Evolutionary conservation across 1,140 invertebrate species (phyloP).

Genomic region (Lanistes nyassanus): DNA sequence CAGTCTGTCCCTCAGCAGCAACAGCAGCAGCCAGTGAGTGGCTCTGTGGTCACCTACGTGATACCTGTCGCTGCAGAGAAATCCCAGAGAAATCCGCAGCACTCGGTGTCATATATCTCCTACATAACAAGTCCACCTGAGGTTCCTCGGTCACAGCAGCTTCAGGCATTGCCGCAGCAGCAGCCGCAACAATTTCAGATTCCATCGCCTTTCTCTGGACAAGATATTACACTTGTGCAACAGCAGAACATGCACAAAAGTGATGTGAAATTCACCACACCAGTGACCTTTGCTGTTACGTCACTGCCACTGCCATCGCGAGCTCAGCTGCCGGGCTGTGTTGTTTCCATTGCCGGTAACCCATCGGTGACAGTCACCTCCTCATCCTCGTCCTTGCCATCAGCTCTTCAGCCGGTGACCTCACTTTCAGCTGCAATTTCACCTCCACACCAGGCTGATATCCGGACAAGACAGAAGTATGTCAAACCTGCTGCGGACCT

Average conservation of each 20-base stretch:
- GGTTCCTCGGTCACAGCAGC: slow-evolving; percentile 1
- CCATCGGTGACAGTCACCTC: background rate
- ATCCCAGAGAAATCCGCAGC: too few species aligned
- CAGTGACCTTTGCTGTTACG: background rate
- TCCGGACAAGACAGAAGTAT: too few species aligned
- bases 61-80: too few species aligned
- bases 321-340: background rate
- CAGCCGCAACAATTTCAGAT: slow-evolving; percentile 1
- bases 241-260: background rate
- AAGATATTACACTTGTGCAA: background rate
- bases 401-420: too few species aligned
- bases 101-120: background rate
- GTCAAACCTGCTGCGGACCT: too few species aligned
- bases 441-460: too few species aligned
- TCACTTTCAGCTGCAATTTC: too few species aligned
- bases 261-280: background rate
- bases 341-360: background rate
- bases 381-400: background rate
- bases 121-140: slow-evolving; percentile 1
- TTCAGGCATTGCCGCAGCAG: slow-evolving; percentile 14
- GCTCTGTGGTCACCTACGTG: too few species aligned
- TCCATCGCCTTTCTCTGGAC: background rate
- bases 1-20: too few species aligned
- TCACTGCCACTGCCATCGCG: background rate
- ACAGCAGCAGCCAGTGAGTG: too few species aligned